Evolutionary conservation across 92 coral and sea anemone species (phyloP), one percentile per base, ranked within the genome.

Genomic region (Parazoanthus atlanticus): DNA sequence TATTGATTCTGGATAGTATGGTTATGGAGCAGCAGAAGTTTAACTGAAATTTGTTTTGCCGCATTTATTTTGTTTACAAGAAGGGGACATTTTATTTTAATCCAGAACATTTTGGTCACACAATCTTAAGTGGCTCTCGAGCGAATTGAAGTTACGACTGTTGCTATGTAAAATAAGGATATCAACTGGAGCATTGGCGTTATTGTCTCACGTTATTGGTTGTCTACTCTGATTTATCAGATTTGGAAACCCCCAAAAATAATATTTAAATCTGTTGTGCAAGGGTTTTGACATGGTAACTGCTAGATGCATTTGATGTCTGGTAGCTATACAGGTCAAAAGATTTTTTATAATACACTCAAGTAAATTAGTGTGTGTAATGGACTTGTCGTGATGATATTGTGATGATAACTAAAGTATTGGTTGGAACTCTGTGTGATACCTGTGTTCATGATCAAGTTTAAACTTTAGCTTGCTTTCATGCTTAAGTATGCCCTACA

Each of bases 41-140:
- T 7, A 75, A 17, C 79, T 1, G 26, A 34, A 75, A n/a, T 36
- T 33, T 75, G 43, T 75, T 41, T 52, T 61, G n/a, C 40, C 5
- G 36, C 26, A 26, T 4, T 70, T 41, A 3, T 46, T 43, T 82
- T 82, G 9, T 40, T 25, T 61, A 46, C 78, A 43, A 5, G 52
- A 70, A 43, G 46, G 5, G 47, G 33, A 28, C 16, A 84, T 47
- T 70, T 28, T 11, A 3, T 29, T 30, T 80, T 29, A 25, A n/a
- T 5, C 23, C 31, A 9, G 23, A 12, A 11, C 19, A 30, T 34
- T 58, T 82, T 66, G 76, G 87, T 84, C 78, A 84, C 87, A 84
- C 87, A 69, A 69, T 31, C 65, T 43, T 26, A 72, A 46, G 76
- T 83, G 34, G 34, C 77, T 64, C 85, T 28, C 49, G 11, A 69